Conservation (phyloP, 2,797 vertebrate genomes). For the Artibeus jamaicensis region DNA sequence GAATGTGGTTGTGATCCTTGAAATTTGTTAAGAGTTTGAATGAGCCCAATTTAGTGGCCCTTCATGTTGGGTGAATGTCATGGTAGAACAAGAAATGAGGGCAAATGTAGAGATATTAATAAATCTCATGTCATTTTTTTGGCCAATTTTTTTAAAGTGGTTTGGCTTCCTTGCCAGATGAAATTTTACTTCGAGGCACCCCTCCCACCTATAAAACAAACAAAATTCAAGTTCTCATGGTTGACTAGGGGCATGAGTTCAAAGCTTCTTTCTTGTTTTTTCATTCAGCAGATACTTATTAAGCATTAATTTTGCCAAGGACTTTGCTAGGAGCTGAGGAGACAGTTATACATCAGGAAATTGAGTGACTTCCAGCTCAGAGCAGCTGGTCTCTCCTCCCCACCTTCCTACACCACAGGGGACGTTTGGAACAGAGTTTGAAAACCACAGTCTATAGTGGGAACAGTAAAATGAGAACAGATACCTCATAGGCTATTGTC, state of each 20-base stretch:
- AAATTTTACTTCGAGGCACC: neutral
- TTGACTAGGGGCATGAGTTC: conserved; percentile 10
- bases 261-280: conserved; percentile 29
- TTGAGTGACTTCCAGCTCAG: neutral
- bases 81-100: neutral
- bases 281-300: conserved; percentile 41
- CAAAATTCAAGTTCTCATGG: neutral
- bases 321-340: neutral
- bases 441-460: neutral
- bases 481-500: neutral
- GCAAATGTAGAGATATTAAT: conserved; percentile 12
- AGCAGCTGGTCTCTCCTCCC: neutral
- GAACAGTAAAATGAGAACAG: neutral
- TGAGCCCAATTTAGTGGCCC: conserved; percentile 3
- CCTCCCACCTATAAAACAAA: conserved; percentile 43
- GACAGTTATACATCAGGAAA: neutral
- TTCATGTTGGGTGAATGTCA: conserved; percentile 37
- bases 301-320: conserved; percentile 52
- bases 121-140: conserved; percentile 44
- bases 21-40: conserved; percentile 42
- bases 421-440: conserved; percentile 1
- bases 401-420: neutral
- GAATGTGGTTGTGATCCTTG: conserved; percentile 33
- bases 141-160: conserved; percentile 29
- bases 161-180: conserved; percentile 32